These are phyloP conservation scores for Aphaenogaster rudis DNA, from an alignment of 1,140 invertebrate species.

Conservation along the genomic window DNA sequence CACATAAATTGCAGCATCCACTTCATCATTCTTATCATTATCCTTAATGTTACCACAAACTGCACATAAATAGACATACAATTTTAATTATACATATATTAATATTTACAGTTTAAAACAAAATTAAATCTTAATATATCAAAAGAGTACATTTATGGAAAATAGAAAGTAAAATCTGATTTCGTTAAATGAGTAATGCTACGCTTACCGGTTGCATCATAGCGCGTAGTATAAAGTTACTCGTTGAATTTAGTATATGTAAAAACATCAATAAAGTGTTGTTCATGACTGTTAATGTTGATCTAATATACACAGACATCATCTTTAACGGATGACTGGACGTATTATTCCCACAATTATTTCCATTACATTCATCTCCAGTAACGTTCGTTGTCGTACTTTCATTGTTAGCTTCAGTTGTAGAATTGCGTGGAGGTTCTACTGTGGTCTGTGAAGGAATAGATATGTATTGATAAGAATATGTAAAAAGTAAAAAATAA, in stretches of 20 bases:
- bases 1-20: background rate
- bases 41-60: background rate
- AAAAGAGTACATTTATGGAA: background rate
- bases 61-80: constrained; percentile 17
- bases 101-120: background rate
- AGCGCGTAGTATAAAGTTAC: background rate
- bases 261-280: background rate
- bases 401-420: background rate
- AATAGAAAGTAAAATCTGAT: background rate
- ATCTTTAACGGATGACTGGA: background rate
- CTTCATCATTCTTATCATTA: background rate
- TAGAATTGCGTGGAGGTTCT: background rate
- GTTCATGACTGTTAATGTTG: background rate
- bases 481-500: background rate
- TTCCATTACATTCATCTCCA: background rate
- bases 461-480: background rate
- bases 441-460: background rate
- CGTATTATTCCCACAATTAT: background rate
- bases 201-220: background rate
- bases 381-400: background rate
- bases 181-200: background rate
- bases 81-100: background rate
- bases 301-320: background rate
- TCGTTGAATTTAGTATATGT: background rate
- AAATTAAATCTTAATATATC: constrained; percentile 2